These are phyloP conservation scores for Tupaia tana DNA, from an alignment of 2,113 vertebrate genomes.

Conservation along the genomic window DNA sequence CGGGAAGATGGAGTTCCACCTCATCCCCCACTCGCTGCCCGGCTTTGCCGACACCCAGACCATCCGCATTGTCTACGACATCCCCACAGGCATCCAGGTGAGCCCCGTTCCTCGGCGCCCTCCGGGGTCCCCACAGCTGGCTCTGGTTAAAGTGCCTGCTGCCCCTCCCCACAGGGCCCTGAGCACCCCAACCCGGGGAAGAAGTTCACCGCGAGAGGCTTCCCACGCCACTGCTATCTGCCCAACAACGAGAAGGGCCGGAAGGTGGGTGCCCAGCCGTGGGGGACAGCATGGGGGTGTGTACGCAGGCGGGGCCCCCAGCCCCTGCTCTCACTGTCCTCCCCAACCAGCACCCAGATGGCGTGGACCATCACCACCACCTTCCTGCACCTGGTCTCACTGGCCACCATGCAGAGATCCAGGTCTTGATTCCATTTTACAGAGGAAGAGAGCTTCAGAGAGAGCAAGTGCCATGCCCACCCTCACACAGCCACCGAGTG, in stretches of 20 bases:
- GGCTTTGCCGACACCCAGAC: constrained; percentile 93
- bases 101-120: neutral
- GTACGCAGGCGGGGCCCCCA: neutral
- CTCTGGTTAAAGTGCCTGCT: neutral
- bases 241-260: constrained; percentile 96
- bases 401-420: neutral
- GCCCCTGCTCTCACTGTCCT: neutral
- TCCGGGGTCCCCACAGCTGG: fast-evolving
- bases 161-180: constrained; percentile 87
- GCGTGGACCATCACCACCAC: fast-evolving
- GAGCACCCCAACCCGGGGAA: constrained; percentile 97
- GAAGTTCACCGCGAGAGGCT: constrained; percentile 96
- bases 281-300: fast-evolving
- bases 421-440: neutral
- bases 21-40: constrained; percentile 96
- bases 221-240: constrained; percentile 97
- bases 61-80: constrained; percentile 97
- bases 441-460: neutral
- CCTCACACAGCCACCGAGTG: neutral
- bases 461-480: neutral
- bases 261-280: constrained; percentile 86
- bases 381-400: neutral
- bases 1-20: constrained; percentile 98
- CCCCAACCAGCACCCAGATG: neutral
- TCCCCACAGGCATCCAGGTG: constrained; percentile 97